Percentiles rank a stretch among this genome's conserved stretches.
These are phyloP conservation scores for Drosophila macrospina DNA, from an alignment of 2,888 invertebrate genomes.

Conservation along the genomic window DNA sequence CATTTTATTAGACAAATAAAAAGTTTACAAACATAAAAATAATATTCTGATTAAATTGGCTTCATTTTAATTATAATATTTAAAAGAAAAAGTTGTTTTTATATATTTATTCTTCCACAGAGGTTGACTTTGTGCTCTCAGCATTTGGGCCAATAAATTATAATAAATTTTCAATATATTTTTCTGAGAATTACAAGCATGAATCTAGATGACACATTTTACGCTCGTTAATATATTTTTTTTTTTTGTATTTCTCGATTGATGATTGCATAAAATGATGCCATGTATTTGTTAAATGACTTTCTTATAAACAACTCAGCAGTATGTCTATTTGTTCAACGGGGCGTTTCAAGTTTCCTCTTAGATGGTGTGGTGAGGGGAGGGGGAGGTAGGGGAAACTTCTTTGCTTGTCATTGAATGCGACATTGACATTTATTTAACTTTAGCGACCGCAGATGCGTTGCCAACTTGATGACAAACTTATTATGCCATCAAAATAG, in stretches of 20 bases:
- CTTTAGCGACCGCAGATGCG: conserved; percentile 42
- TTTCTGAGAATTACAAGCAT: neutral
- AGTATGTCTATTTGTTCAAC: conserved; percentile 31
- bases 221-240: neutral
- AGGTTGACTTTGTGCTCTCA: neutral
- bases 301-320: conserved; percentile 19
- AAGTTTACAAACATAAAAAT: neutral
- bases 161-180: neutral
- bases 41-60: no score
- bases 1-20: neutral
- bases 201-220: neutral
- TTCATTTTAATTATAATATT: no score
- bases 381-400: neutral
- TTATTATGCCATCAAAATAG: conserved; percentile 39
- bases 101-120: no score
- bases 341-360: conserved; percentile 31
- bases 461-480: conserved; percentile 48
- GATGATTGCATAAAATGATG: conserved; percentile 12
- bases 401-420: conserved; percentile 26
- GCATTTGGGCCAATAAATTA: neutral
- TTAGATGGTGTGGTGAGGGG: no score
- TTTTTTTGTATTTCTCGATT: neutral
- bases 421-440: conserved; percentile 35
- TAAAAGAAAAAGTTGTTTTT: neutral
- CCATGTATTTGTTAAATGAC: conserved; percentile 17